Base-by-base conservation (phyloP, 2,113 vertebrate species). In the Amphilophus citrinellus region DNA sequence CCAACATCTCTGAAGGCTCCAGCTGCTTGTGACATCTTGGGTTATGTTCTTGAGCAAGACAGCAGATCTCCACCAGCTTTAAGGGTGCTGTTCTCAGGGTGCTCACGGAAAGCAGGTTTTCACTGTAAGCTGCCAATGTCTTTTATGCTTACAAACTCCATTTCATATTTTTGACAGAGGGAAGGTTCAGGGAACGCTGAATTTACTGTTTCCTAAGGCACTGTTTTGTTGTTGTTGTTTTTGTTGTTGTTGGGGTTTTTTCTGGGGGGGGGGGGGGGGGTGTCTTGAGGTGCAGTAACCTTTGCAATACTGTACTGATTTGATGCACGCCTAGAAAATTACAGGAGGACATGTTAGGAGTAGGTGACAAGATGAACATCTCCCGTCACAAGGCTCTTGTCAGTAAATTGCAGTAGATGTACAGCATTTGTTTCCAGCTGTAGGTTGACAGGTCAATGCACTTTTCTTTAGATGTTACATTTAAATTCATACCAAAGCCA, bases 11-110 rank as follows among this genome's bases (percentile, higher is more conserved):
- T 82, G 35, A 20, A 61, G 20, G 20, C 17, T 73, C 32, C 50
- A 62, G 39, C 65, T 66, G 32, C 27, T 63, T 68, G 24, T 77
- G 57, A 77, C 77, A 79, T 73, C 44, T 71, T 77, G 44, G 59
- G 60, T 77, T 61, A 62, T 56, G 30, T 24, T 86, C 50, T 77
- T 77, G 15, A 82, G 39, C 11, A 61, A 77, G 17, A 60, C 44
- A 82, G 53, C n/a, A 24, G 60, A 32, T 53, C 27, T 22, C 57
- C 44, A 11, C 7, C 18, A 58, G 63, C 42, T 88, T 79, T 61
- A 65, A 44, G 10, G 20, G 30, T 32, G 39, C 37, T 18, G 20
- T 13, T 83, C 17, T 83, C 11, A 5, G 39, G 73, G 6, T 50
- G 17, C 35, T 47, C 11, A 47, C 61, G 58, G 61, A 76, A 35